Evolutionary conservation across 2,888 invertebrate genomes (phyloP).

Genomic region (Netelia inedita): DNA sequence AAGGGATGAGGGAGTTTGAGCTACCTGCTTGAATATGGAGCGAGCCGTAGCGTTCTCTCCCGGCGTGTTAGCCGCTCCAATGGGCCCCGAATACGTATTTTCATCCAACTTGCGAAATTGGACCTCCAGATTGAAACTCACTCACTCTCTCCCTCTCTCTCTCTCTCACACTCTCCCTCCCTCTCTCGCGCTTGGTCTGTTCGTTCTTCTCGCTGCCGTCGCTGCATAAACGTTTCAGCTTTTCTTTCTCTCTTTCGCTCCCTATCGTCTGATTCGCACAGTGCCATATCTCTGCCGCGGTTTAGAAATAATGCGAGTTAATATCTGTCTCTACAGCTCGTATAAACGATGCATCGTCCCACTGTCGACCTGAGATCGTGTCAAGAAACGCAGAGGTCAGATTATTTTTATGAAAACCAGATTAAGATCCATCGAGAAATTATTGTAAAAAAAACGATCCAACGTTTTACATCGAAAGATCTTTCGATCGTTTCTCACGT

Average conservation of each 20-base stretch:
- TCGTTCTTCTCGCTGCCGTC: conserved; percentile 6
- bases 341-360: not conserved
- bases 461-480: too few species aligned
- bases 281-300: conserved; percentile 32
- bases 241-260: not conserved
- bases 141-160: conserved; percentile 36
- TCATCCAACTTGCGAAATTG: conserved; percentile 75
- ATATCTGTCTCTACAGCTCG: not conserved
- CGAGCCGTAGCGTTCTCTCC: conserved; percentile 64
- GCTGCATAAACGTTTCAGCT: conserved; percentile 12
- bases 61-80: conserved; percentile 73
- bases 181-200: conserved; percentile 30
- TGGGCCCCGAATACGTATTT: conserved; percentile 73
- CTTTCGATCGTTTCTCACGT: too few species aligned
- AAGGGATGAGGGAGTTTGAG: conserved; percentile 44
- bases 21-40: conserved; percentile 77
- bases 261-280: conserved; percentile 19
- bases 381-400: not conserved
- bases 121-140: conserved; percentile 76
- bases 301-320: not conserved
- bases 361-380: not conserved
- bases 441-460: too few species aligned
- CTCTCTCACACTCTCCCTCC: conserved; percentile 11
- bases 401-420: too few species aligned
- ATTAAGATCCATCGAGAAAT: too few species aligned